Evolutionary conservation across 2,113 vertebrate species (phyloP).

Genomic region (Nothoprocta perdicaria): DNA sequence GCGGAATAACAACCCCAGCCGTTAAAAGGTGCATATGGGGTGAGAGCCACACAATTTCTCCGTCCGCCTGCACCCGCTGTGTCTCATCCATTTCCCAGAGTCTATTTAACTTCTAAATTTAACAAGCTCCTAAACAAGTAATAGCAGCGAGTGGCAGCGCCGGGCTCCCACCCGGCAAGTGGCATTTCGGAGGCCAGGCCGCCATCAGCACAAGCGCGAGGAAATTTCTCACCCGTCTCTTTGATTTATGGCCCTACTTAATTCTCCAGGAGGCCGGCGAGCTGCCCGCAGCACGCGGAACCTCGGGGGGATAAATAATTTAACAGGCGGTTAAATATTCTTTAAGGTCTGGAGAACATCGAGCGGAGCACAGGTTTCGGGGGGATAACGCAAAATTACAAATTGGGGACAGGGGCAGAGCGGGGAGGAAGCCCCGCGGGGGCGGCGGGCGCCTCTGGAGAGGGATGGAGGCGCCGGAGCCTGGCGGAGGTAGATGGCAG

Average conservation of each 20-base stretch:
- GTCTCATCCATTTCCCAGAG: background rate
- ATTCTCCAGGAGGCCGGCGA: slow-evolving; percentile 74
- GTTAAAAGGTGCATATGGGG: background rate
- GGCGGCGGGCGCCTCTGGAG: background rate
- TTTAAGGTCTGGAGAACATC: slow-evolving; percentile 67
- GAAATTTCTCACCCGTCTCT: slow-evolving; percentile 75
- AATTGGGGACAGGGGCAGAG: background rate
- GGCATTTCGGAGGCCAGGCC: slow-evolving; percentile 53
- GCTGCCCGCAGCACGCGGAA: slow-evolving; percentile 62
- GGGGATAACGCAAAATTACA: background rate
- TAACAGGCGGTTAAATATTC: slow-evolving; percentile 80
- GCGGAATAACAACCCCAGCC: background rate
- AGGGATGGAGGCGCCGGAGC: background rate
- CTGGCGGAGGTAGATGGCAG: slow-evolving; percentile 38
- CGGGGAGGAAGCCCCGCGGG: background rate
- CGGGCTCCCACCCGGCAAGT: background rate
- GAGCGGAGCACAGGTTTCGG: background rate
- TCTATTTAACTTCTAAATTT: slow-evolving; percentile 46
- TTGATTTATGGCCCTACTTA: slow-evolving; percentile 84
- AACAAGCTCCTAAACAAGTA: slow-evolving; percentile 49
- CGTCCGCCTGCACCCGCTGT: background rate
- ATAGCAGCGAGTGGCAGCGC: slow-evolving; percentile 39
- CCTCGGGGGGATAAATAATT: slow-evolving; percentile 80
- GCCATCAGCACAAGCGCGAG: background rate
- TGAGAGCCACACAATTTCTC: slow-evolving; percentile 14